Percentiles rank a stretch among this genome's conserved stretches.
Conservation (phyloP, 2,888 invertebrate species). For the Amphimallon solstitiale region DNA sequence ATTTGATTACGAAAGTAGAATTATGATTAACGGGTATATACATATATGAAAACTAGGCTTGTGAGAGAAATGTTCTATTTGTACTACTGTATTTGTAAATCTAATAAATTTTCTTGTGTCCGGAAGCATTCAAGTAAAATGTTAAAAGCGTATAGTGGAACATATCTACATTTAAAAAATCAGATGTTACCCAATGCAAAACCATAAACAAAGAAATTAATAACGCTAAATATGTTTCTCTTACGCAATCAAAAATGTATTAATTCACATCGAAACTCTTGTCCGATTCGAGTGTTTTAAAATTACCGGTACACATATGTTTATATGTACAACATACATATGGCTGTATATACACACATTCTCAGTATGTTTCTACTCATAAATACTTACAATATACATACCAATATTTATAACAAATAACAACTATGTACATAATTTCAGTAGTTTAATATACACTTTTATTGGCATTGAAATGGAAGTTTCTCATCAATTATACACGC, state of each 20-base stretch:
- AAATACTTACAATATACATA: no score
- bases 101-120: background rate
- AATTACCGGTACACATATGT: background rate
- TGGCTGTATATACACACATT: background rate
- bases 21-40: no score
- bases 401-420: no score
- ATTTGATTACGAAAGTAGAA: no score
- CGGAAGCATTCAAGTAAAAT: background rate
- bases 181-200: conserved; percentile 20
- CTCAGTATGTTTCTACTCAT: no score
- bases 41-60: no score
- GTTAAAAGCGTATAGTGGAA: conserved; percentile 12
- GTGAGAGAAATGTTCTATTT: no score
- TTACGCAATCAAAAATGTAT: conserved; percentile 11
- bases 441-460: no score
- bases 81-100: no score
- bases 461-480: background rate
- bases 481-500: background rate
- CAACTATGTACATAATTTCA: no score
- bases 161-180: conserved; percentile 9
- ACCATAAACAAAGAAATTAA: conserved; percentile 29
- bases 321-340: background rate
- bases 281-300: conserved; percentile 8
- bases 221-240: conserved; percentile 19
- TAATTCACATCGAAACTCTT: conserved; percentile 18